Conservation (phyloP, 2,888 invertebrate species). For the Lacanobia wlatinum region DNA sequence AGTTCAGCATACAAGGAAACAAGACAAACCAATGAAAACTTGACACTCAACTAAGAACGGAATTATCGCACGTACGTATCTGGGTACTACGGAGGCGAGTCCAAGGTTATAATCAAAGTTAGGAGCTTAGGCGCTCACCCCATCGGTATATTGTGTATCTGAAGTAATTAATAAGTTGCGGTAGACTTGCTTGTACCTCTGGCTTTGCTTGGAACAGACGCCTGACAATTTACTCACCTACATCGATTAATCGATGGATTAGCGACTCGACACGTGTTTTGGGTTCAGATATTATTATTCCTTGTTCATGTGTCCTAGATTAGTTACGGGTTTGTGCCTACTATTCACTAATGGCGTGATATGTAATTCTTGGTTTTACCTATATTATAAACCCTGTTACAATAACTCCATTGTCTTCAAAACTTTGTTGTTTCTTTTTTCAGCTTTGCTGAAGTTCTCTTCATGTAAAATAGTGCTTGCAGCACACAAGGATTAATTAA, state of each 20-base stretch:
- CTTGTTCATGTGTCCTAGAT: not conserved
- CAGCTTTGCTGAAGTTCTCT: not conserved
- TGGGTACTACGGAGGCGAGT: constrained; percentile 32
- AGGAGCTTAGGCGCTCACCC: constrained; percentile 58
- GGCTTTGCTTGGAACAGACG: constrained; percentile 24
- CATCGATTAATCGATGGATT: constrained; percentile 17
- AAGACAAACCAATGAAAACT: constrained; percentile 17
- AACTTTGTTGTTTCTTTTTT: not conserved
- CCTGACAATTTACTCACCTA: constrained; percentile 21
- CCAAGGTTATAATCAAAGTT: constrained; percentile 73
- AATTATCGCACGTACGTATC: constrained; percentile 43
- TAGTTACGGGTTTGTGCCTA: not conserved
- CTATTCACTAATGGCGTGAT: not conserved
- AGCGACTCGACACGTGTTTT: not conserved
- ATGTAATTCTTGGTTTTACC: not conserved
- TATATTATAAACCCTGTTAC: not conserved
- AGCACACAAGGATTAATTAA: not conserved
- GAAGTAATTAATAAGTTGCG: constrained; percentile 73
- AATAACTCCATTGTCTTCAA: not conserved
- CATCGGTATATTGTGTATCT: constrained; percentile 69
- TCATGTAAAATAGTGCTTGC: not conserved
- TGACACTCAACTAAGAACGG: constrained; percentile 8
- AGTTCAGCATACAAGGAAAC: not conserved
- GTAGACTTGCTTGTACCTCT: constrained; percentile 29
- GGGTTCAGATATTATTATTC: not conserved